phyloP scores from a whole-genome alignment of 2,888 invertebrate genomes.

The Pseudanteris insignis region DNA sequence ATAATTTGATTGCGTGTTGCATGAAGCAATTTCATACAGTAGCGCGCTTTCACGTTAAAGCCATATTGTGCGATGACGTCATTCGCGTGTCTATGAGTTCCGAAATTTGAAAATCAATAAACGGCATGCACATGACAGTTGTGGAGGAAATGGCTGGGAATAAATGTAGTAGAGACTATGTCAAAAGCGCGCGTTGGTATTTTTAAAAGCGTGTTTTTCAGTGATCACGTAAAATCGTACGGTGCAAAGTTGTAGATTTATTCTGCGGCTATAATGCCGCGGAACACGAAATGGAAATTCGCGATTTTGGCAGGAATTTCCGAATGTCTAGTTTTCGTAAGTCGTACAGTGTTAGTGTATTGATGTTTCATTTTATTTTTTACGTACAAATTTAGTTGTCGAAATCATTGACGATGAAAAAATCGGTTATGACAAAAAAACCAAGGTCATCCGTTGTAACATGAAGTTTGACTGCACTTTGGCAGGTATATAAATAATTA shows the following conservation, averaged over 20 bases:
- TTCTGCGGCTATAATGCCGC: slow-evolving; percentile 39
- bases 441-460: too few relatives aligned
- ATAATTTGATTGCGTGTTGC: background rate
- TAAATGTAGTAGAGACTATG: slow-evolving; percentile 51
- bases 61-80: slow-evolving; percentile 54
- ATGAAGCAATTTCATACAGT: slow-evolving; percentile 4
- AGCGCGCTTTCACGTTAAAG: slow-evolving; percentile 26
- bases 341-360: slow-evolving; percentile 45
- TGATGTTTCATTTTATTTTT: too few relatives aligned
- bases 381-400: background rate
- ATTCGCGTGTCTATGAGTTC: slow-evolving; percentile 49
- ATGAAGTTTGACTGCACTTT: too few relatives aligned
- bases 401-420: slow-evolving; percentile 1
- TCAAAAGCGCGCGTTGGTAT: slow-evolving; percentile 54
- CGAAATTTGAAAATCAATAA: slow-evolving; percentile 65
- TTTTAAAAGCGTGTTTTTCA: slow-evolving; percentile 47
- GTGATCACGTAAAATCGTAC: slow-evolving; percentile 43
- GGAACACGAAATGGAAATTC: slow-evolving; percentile 55
- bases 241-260: too few relatives aligned
- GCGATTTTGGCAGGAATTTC: slow-evolving; percentile 63
- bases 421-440: background rate
- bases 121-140: slow-evolving; percentile 53
- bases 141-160: slow-evolving; percentile 57
- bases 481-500: too few relatives aligned
- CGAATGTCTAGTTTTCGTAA: slow-evolving; percentile 62